Evolutionary conservation across 2,113 vertebrate species (phyloP), one percentile per base, ranked within the genome.

Genomic region (Scalopus aquaticus): DNA sequence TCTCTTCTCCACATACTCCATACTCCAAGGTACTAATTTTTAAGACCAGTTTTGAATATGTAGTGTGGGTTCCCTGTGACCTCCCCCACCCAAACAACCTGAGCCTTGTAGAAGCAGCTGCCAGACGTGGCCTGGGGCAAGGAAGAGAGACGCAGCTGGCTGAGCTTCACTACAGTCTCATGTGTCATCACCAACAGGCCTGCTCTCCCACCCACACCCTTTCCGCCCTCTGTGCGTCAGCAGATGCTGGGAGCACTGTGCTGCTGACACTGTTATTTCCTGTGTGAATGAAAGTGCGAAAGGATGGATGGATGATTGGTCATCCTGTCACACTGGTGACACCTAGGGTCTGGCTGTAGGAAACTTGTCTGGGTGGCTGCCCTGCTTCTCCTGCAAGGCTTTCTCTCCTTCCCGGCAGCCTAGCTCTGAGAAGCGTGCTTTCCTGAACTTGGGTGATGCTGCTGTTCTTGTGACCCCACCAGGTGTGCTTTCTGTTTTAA

Each of bases 261-360:
- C 74, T 81, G 74, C 62, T 37, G 78, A 67, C 79, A 8, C 7
- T 65, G 95, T 82, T 46, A 49, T 77, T 96, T 97, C 97, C 97
- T 90, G 93, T 90, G 82, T 46, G 49, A 69, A 54, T 32, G 77
- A 51, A 54, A 78, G 79, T 51, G n/a, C 80, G 9, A 39, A 79
- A 87, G 74, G 49, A 17, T 22, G 79, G 35, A 46, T 28, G 76
- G 74, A 30, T 64, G 77, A 86, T 76, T 32, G 88, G 51, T 70
- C 10, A 3, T 44, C 51, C 60, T 20, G 56, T 95, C 95, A 69
- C 77, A 30, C 13, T 62, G 78, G 56, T 88, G 82, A 92, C 84
- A 84, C 84, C 92, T 65, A 78, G 62, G 70, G 91, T 22, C 62
- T 88, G 62, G 81, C 82, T 60, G 70, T 72, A 42, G 81, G 49